Evolutionary conservation across 2,888 invertebrate species (phyloP).

Genomic region (Laothoe populi): DNA sequence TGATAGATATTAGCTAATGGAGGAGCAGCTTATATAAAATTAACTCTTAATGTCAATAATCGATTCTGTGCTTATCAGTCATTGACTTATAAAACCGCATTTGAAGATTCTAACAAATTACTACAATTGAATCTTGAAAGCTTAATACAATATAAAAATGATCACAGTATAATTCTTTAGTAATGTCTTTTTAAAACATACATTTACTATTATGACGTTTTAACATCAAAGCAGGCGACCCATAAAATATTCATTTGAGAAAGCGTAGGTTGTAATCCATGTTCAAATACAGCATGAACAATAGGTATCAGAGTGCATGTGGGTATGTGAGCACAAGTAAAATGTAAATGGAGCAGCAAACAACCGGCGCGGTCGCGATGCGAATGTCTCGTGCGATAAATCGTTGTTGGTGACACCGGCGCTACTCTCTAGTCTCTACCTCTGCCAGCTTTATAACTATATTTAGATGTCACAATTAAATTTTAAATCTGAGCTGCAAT

Average conservation of each 20-base stretch:
- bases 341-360: conserved; percentile 52
- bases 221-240: not conserved
- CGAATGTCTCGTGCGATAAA: conserved; percentile 50
- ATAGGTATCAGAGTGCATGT: conserved; percentile 42
- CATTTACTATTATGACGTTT: not conserved
- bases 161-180: not conserved
- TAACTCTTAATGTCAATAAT: no score
- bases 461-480: conserved; percentile 41
- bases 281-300: conserved; percentile 36
- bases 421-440: conserved; percentile 44
- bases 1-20: no score
- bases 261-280: conserved; percentile 4
- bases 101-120: no score
- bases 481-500: conserved; percentile 18
- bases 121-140: no score
- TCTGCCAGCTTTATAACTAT: conserved; percentile 44
- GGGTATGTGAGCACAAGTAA: conserved; percentile 44
- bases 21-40: no score
- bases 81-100: no score
- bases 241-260: conserved; percentile 22
- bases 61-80: no score
- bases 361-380: conserved; percentile 31
- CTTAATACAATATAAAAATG: no score
- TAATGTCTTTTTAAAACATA: not conserved
- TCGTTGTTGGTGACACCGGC: conserved; percentile 46